These are phyloP conservation scores for Micrasema longulum DNA, from an alignment of 1,140 invertebrate genomes.

Conservation along the genomic window DNA sequence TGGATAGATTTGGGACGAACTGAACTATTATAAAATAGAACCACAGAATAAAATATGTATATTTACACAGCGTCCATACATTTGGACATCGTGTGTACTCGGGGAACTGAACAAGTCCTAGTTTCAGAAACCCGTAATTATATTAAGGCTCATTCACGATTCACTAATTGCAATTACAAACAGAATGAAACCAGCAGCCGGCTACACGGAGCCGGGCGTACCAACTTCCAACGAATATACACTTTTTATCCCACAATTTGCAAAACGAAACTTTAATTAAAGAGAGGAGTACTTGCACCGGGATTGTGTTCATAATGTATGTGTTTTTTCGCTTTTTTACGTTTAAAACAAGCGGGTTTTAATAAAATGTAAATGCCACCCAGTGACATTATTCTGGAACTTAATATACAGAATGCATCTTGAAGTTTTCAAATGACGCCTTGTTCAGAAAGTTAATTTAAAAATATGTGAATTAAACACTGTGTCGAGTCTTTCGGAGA, in stretches of 20 bases:
- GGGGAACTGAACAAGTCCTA: slow-evolving; percentile 5
- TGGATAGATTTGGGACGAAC: no score
- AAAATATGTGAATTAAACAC: no score
- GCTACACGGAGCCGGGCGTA: background rate
- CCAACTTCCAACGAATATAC: background rate
- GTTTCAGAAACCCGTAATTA: slow-evolving; percentile 27
- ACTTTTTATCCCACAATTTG: slow-evolving; percentile 24
- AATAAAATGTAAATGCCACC: slow-evolving; percentile 19
- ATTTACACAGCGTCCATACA: no score
- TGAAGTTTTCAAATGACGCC: no score
- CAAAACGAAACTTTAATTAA: slow-evolving; percentile 33
- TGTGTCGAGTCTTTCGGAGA: no score
- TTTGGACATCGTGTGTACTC: background rate
- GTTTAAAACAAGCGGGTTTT: slow-evolving; percentile 31
- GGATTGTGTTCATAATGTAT: slow-evolving; percentile 31
- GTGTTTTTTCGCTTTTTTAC: slow-evolving; percentile 18
- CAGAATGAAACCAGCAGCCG: slow-evolving; percentile 12
- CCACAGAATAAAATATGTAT: no score
- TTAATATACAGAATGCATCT: background rate
- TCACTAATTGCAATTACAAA: slow-evolving; percentile 42
- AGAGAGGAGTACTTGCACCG: slow-evolving; percentile 1
- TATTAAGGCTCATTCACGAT: slow-evolving; percentile 33
- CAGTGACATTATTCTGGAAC: slow-evolving; percentile 2
- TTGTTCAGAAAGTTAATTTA: no score
- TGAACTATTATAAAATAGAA: no score